Base-by-base conservation (phyloP, 2,113 vertebrate genomes). In the Mustela lutreola region DNA sequence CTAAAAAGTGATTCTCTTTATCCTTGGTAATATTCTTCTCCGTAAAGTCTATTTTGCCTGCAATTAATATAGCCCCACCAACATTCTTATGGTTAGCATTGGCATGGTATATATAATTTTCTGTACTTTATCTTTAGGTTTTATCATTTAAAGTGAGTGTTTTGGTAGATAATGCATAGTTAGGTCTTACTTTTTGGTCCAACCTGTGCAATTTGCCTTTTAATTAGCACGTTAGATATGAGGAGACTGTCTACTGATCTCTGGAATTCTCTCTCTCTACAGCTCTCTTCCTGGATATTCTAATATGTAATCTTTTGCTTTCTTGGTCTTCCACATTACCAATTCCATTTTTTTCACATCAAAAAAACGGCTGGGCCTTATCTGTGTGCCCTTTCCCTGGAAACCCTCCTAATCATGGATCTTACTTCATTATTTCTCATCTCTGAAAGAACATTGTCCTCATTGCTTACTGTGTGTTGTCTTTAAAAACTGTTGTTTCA, bases 41-140 rank as follows among this genome's bases (percentile, higher is more conserved):
- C 75, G 89, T 91, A 39, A 45, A 91, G 91, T 79, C 12, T 50
- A 87, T 67, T 94, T 93, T 91, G 53, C 12, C 22, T 75, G n/a
- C 26, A 56, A 56, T 87, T 92, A 63, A 28, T 63, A 75, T 56
- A 92, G 45, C 65, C 4, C 53, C 31, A 45, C 8, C 39, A 90
- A 39, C 31, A 60, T 78, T 88, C 24, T 87, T 94, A 88, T 83
- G 65, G 75, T 84, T 88, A 48, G 14, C 63, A 21, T 79, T 89
- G 33, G 8, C 18, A 50, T 67, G 79, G 5, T 62, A 14, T 62
- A 18, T 56, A 58, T 36, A 12, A 81, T 93, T 90, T 78, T 53
- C 50, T 70, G 26, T 81, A 62, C 22, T 95, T 93, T 80, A 71
- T 63, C 24, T 88, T 93, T n/a, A 14, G 56, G 7, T 84, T 56